Percentiles rank a stretch among this genome's conserved stretches.
These are phyloP conservation scores for Nomada ferruginata DNA, from an alignment of 2,888 invertebrate species.

Conservation along the genomic window DNA sequence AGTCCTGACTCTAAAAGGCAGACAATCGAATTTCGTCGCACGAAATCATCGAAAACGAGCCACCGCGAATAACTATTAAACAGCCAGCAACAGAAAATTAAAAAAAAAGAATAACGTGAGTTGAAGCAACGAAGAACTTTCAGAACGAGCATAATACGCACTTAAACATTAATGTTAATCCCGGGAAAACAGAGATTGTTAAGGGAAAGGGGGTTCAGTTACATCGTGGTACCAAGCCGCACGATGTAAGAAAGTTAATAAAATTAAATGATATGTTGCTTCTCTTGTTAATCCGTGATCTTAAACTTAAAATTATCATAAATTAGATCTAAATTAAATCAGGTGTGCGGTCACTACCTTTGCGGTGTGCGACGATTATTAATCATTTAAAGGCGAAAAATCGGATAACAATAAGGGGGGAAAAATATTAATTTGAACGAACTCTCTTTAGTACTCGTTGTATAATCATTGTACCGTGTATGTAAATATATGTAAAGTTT, in stretches of 20 bases:
- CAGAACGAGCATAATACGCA: constrained; percentile 35
- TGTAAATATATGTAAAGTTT: background rate
- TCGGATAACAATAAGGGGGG: background rate
- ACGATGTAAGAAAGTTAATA: constrained; percentile 77
- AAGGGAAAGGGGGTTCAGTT: constrained; percentile 19
- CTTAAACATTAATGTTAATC: constrained; percentile 64
- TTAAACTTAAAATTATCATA: constrained; percentile 75
- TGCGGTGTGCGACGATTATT: constrained; percentile 26
- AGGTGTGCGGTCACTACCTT: constrained; percentile 51
- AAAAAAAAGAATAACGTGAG: constrained; percentile 33
- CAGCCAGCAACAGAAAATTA: constrained; percentile 17
- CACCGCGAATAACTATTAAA: constrained; percentile 51
- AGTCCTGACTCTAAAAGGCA: constrained; percentile 23
- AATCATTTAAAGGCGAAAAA: background rate
- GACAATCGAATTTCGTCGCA: constrained; percentile 6
- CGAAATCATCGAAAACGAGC: constrained; percentile 45
- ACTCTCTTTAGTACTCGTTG: background rate
- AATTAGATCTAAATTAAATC: constrained; percentile 74
- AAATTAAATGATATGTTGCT: constrained; percentile 83
- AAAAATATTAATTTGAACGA: background rate
- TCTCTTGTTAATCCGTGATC: constrained; percentile 81
- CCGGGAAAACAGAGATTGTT: constrained; percentile 60
- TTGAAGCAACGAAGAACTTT: constrained; percentile 30
- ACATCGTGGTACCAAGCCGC: constrained; percentile 35
- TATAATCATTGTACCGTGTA: background rate